phyloP scores from a whole-genome alignment of 2,797 vertebrate genomes.

The Antrozous pallidus region DNA sequence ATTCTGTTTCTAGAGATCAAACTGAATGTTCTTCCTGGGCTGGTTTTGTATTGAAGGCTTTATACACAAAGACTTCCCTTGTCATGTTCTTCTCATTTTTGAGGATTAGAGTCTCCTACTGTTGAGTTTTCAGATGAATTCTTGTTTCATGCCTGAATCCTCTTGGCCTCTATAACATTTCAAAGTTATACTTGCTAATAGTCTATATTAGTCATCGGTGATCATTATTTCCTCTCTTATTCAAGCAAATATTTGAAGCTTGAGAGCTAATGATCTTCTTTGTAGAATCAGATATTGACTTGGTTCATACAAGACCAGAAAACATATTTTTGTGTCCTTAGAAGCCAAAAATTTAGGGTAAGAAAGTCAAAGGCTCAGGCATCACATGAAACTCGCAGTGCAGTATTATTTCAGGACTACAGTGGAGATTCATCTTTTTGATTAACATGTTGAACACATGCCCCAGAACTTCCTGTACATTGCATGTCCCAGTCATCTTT shows the following conservation, averaged over 20 bases:
- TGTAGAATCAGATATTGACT: conserved; percentile 18
- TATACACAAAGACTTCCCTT: conserved; percentile 69
- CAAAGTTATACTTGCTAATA: conserved; percentile 75
- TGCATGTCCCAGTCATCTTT: neutral
- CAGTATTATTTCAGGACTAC: neutral
- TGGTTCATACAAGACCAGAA: neutral
- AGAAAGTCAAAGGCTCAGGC: neutral
- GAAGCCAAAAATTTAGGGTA: conserved; percentile 1
- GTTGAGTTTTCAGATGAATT: conserved; percentile 80
- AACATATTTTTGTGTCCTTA: neutral
- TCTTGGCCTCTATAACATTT: conserved; percentile 74
- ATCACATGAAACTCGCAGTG: neutral
- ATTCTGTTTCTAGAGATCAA: conserved; percentile 80
- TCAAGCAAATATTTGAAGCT: conserved; percentile 32
- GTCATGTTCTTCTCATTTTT: conserved; percentile 77
- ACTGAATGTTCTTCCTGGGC: conserved; percentile 75
- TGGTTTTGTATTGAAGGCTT: conserved; percentile 68
- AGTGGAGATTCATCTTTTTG: neutral
- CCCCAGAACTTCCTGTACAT: neutral
- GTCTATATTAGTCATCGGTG: conserved; percentile 57
- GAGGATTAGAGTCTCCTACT: conserved; percentile 81
- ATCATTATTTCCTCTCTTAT: conserved; percentile 41
- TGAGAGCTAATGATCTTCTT: neutral
- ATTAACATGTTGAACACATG: neutral
- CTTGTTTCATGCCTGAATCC: conserved; percentile 77